A percentile compares a stretch with the other conserved stretches of the same genome.
These are phyloP conservation scores for Mimachlamys varia DNA, from an alignment of 2,888 invertebrate genomes.

Conservation along the genomic window DNA sequence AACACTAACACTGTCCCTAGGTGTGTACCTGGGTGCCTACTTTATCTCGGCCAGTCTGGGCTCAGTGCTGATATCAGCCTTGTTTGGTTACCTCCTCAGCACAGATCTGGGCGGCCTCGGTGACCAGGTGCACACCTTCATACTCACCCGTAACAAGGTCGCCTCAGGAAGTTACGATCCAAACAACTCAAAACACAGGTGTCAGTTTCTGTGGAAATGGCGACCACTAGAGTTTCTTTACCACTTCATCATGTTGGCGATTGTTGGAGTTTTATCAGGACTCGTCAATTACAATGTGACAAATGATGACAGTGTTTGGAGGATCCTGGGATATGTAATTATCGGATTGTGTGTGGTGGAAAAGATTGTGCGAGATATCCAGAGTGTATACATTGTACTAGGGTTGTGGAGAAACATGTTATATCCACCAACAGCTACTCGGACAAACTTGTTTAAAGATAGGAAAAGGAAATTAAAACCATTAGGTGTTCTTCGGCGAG, in stretches of 20 bases:
- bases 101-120: constrained; percentile 74
- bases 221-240: constrained; percentile 70
- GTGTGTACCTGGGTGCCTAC: constrained; percentile 72
- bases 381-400: constrained; percentile 74
- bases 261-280: constrained; percentile 68
- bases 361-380: constrained; percentile 72
- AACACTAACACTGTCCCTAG: constrained; percentile 67
- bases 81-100: constrained; percentile 76
- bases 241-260: constrained; percentile 70
- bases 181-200: constrained; percentile 48
- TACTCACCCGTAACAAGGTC: constrained; percentile 64
- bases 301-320: constrained; percentile 56
- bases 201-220: constrained; percentile 75
- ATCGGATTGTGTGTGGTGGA: constrained; percentile 74
- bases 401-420: constrained; percentile 74
- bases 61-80: constrained; percentile 69
- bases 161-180: constrained; percentile 51
- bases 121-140: constrained; percentile 62
- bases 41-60: constrained; percentile 69
- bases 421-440: constrained; percentile 68
- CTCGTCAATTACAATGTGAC: constrained; percentile 66
- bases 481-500: constrained; percentile 69
- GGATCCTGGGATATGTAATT: constrained; percentile 70
- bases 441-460: constrained; percentile 56
- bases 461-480: constrained; percentile 65